Evolutionary conservation across 2,888 invertebrate species (phyloP), one percentile per base, ranked within the genome.

Genomic region (Leucophora obtusa): DNA sequence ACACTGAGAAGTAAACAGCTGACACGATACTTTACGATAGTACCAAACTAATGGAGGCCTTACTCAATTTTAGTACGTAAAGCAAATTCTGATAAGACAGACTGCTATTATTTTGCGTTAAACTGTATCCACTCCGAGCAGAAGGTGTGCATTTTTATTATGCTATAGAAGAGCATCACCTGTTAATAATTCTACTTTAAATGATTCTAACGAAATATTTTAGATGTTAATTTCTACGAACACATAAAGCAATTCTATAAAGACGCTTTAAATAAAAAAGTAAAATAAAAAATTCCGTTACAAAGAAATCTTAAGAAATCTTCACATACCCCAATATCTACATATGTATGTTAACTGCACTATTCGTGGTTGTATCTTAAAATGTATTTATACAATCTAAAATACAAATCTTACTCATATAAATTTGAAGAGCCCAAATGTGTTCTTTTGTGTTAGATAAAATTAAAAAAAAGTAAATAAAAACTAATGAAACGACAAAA

Each of bases 391-490:
- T 74, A 70, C 58, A 51, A 74, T 74, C 74, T 66, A 14, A 53
- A 70, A 74, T 60, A 71, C 54, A 60, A 79, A 74, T 79, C 79
- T 79, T 65, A 54, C 53, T 35, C 60, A 68, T 68, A 74, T 60
- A 68, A 60, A 68, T 68, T 74, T 74, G 21, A 74, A 68, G 59
- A 74, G 66, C 43, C 28, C 73, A 73, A 73, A 60, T 74, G 53
- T 74, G 68, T 28, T 69, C 66, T 54, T 56, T 72, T 68, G 62
- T 68, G 60, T 60, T 72, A 38, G 72, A 66, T 59, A 73, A 58
- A 69, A 53, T 73, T 69, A 51, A 69, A 50, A 65, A 58, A 3
- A 24, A 50, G 56, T 18, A 54, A 56, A 50, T n/a, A n/a, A 59
- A 24, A 70, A 56, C 15, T 50, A 17, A 38, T 47, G 24, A 50